Evolutionary conservation across 1,140 invertebrate genomes (phyloP).

Genomic region (Ruditapes philippinarum): DNA sequence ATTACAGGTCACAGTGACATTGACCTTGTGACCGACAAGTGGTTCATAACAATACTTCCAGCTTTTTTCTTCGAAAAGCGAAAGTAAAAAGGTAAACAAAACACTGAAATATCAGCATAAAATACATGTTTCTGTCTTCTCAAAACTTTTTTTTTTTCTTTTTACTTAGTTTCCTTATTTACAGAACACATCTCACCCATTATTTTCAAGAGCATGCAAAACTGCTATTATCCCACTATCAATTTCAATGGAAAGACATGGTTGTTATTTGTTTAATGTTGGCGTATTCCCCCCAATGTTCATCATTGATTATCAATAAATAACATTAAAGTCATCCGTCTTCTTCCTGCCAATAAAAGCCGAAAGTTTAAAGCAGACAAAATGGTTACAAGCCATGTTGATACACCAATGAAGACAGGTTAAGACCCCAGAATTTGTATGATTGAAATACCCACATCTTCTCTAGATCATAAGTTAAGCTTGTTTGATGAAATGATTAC

Average conservation of each 20-base stretch:
- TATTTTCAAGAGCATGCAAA: conserved; percentile 19
- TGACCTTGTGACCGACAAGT: no score
- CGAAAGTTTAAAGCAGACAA: not conserved
- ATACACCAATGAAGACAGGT: no score
- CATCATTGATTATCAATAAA: conserved; percentile 19
- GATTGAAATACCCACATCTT: no score
- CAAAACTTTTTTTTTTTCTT: not conserved
- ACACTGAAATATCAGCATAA: not conserved
- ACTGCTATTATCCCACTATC: not conserved
- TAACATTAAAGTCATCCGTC: not conserved
- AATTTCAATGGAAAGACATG: conserved; percentile 6
- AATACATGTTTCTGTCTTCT: not conserved
- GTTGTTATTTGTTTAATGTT: conserved; percentile 9
- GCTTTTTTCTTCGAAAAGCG: no score
- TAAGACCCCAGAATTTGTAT: no score
- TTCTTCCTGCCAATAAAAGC: not conserved
- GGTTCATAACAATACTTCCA: no score
- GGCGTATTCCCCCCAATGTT: not conserved
- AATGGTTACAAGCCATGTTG: no score
- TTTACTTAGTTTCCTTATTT: conserved; percentile 6
- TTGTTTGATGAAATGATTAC: no score
- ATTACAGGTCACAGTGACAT: no score
- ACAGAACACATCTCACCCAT: not conserved
- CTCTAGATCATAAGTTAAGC: no score
- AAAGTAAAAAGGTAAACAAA: no score